Conservation (phyloP, 2,797 vertebrate species). For the Erethizon dorsatum region DNA sequence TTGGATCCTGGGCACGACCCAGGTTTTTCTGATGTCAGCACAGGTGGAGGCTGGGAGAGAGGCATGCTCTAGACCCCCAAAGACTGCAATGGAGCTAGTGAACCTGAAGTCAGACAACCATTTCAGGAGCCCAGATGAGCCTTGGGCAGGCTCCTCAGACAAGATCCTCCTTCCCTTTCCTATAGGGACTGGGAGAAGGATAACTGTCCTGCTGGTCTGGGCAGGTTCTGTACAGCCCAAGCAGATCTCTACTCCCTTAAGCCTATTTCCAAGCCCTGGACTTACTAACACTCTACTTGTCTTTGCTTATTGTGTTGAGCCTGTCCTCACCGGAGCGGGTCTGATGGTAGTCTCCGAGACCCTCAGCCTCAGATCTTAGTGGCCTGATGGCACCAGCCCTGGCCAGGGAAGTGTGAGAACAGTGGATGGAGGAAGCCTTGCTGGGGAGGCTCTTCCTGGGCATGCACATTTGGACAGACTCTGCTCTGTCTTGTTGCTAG, state of each 20-base stretch:
- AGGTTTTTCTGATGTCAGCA: neutral
- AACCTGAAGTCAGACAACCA: rapidly evolving
- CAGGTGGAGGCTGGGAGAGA: neutral
- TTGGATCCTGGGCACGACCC: neutral
- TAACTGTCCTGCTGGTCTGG: neutral
- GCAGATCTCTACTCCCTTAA: neutral
- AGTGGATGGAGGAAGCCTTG: rapidly evolving
- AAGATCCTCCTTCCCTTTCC: neutral
- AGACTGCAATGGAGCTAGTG: neutral
- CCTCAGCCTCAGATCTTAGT: neutral
- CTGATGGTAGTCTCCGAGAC: neutral
- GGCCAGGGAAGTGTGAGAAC: neutral
- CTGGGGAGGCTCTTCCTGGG: neutral
- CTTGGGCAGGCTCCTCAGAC: neutral
- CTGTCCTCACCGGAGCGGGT: neutral
- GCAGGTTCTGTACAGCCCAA: rapidly evolving
- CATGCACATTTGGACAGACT: neutral
- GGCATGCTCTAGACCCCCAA: neutral
- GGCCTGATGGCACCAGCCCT: neutral
- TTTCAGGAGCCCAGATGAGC: neutral
- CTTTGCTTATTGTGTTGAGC: neutral
- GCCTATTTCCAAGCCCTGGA: neutral
- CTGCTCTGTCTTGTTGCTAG: neutral
- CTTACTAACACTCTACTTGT: neutral
- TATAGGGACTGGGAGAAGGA: no score